Evolutionary conservation across 2,888 invertebrate species (phyloP).

Genomic region (Luperina testacea): DNA sequence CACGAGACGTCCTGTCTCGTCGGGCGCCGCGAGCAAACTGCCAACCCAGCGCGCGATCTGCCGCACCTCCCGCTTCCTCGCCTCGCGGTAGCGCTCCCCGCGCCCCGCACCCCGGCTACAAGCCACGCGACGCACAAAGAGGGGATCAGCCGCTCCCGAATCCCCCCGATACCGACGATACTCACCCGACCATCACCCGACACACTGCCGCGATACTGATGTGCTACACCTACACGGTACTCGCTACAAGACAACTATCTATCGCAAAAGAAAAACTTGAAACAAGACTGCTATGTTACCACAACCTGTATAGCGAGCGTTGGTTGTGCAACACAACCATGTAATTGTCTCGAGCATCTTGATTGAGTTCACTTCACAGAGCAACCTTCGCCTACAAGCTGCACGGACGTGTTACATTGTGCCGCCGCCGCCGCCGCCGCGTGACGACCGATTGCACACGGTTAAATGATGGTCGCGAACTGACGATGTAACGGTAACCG

Average conservation of each 20-base stretch:
- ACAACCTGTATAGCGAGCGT: slow-evolving; percentile 36
- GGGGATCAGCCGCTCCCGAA: slow-evolving; percentile 56
- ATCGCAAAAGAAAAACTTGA: neutral
- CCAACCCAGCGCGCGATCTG: neutral
- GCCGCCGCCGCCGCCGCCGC: neutral
- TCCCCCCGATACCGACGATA: slow-evolving; percentile 39
- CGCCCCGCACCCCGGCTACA: slow-evolving; percentile 14
- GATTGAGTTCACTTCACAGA: slow-evolving; percentile 38
- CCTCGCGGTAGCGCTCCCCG: neutral
- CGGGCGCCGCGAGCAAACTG: slow-evolving; percentile 56
- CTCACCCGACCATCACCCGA: slow-evolving; percentile 4
- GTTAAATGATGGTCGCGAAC: slow-evolving; percentile 6
- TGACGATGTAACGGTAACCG: neutral
- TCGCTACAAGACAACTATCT: too few species aligned
- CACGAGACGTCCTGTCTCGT: slow-evolving; percentile 37
- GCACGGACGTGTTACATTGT: slow-evolving; percentile 31
- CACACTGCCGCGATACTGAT: neutral
- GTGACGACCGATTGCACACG: slow-evolving; percentile 36
- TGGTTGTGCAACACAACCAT: slow-evolving; percentile 12
- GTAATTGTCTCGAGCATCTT: slow-evolving; percentile 8
- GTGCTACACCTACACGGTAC: neutral
- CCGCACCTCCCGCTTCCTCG: neutral
- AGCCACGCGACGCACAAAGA: slow-evolving; percentile 51
- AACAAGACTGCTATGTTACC: neutral
- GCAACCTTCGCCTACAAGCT: slow-evolving; percentile 42